These are phyloP conservation scores for Eurystomus gularis DNA, from an alignment of 2,113 vertebrate species.

Conservation along the genomic window DNA sequence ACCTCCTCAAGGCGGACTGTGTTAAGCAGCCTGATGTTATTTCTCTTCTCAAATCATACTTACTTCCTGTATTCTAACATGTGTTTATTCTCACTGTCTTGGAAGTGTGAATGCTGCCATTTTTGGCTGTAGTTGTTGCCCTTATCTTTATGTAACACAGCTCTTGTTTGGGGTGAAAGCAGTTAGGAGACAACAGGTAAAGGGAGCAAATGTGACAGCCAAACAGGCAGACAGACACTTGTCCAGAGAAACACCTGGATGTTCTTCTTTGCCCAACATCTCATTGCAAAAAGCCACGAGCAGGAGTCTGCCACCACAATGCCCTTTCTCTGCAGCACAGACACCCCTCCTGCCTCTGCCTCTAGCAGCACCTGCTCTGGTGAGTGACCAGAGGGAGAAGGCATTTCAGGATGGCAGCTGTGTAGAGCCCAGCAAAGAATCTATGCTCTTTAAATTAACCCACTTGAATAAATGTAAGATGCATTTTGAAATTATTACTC, in stretches of 20 bases:
- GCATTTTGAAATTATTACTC: background rate
- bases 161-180: background rate
- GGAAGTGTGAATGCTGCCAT: background rate
- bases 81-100: background rate
- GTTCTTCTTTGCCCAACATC: background rate
- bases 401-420: background rate
- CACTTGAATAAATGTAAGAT: background rate
- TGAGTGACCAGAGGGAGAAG: background rate
- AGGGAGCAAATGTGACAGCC: background rate
- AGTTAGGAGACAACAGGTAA: background rate
- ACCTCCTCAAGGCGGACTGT: rapidly evolving
- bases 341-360: background rate
- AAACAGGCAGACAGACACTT: background rate
- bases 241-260: background rate
- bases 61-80: background rate
- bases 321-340: background rate
- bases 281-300: background rate
- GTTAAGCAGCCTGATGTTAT: background rate
- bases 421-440: background rate
- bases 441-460: background rate
- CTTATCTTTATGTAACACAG: background rate
- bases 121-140: background rate
- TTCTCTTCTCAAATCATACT: background rate
- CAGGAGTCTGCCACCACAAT: background rate
- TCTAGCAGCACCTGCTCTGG: background rate